Base-by-base conservation (phyloP, 1,140 invertebrate genomes). In the Dysdera silvatica region DNA sequence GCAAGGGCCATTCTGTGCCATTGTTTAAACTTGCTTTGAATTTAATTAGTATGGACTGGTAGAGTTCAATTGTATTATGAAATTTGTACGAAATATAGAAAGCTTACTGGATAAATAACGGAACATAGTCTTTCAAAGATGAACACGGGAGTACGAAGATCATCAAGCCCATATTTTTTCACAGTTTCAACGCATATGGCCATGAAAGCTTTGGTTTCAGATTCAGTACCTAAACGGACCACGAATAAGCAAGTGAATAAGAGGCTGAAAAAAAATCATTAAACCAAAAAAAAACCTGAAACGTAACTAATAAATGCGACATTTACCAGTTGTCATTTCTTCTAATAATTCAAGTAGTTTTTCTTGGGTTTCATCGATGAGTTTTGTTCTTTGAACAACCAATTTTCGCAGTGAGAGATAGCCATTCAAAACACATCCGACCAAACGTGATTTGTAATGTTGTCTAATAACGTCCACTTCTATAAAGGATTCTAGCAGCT, bases 201-300 rank as follows among this genome's bases (percentile, higher is more conserved):
- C 93, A 98, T 98, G 72, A 98, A 98, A 53, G 92, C 89, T 70
- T 91, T 89, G 0, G 93, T 97, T 77, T 98, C 95, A 48, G 89
- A 86, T 78, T 97, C 92, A 1, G 92, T 98, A 7, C 92, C 91
- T 85, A 61, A 0, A 74, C 68, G 61, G 18, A 55, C 14, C 16
- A 20, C 4, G 43, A n/a, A 47, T 0, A 47, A 12, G 26, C 20
- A 20, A 18, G 43, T 23, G 7, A 18, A 18, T 1, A 10, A 45
- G 8, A 45, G 23, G 2, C 18, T 45, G 10, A 1, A 23, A 47
- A 5, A 4, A 47, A n/a, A 23, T 3, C 0, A 49, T 24, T 7
- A 29, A 32, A 49, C 26, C 10, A 24, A 28, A 28, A 14, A 28
- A 2, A 1, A 47, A 47, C 23, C 10, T 45, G 10, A 45, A 45